phyloP scores from a whole-genome alignment of 2,113 vertebrate genomes.

The Hystrix cristata region DNA sequence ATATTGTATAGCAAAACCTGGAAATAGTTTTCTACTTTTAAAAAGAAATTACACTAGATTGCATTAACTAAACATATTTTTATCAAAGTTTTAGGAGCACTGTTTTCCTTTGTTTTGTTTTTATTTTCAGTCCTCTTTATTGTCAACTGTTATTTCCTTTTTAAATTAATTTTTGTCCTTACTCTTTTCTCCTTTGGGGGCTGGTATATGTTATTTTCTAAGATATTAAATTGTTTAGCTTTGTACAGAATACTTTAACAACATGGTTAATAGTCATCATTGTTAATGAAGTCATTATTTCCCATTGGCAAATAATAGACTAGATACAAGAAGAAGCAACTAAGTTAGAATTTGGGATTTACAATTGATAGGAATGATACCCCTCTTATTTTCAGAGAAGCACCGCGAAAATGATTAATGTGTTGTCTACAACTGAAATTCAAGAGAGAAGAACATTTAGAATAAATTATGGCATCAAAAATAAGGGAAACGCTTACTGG shows the following conservation, averaged over 20 bases:
- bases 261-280: not conserved
- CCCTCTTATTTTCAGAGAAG: not conserved
- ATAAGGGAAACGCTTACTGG: not conserved
- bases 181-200: not conserved
- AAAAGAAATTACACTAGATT: not conserved
- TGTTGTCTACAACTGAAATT: constrained; percentile 27
- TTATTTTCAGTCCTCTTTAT: not conserved
- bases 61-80: constrained; percentile 2
- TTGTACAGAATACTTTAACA: not conserved
- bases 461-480: constrained; percentile 52
- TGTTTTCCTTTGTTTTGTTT: not conserved
- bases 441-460: not conserved
- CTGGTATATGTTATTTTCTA: constrained; percentile 14
- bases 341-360: constrained; percentile 3
- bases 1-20: not conserved
- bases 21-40: not conserved
- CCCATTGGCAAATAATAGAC: not conserved
- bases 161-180: not conserved
- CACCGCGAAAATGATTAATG: not conserved
- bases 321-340: not conserved
- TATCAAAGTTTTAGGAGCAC: not conserved
- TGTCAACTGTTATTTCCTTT: constrained; percentile 17
- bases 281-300: not conserved
- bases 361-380: not conserved
- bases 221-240: not conserved